Evolutionary conservation across 1,140 invertebrate species (phyloP).

Genomic region (Chironomus striatipennis): DNA sequence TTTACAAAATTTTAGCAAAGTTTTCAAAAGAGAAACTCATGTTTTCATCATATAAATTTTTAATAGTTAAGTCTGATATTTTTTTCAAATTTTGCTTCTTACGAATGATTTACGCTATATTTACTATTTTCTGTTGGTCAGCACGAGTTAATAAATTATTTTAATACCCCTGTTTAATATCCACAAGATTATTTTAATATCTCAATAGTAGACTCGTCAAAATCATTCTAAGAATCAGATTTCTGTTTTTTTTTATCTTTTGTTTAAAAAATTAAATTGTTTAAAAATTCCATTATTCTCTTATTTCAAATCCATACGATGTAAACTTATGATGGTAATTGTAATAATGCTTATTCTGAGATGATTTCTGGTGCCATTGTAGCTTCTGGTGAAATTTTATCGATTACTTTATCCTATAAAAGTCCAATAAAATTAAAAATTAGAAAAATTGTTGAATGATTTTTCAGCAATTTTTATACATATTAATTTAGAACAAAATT

Average conservation of each 20-base stretch:
- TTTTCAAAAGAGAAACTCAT: background rate
- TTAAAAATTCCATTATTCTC: background rate
- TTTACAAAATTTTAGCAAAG: background rate
- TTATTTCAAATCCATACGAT: background rate
- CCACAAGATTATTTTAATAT: background rate
- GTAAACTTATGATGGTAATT: background rate
- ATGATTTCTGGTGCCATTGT: slow-evolving; percentile 9
- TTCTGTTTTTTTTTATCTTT: background rate
- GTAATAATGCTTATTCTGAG: background rate
- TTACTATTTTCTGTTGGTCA: background rate
- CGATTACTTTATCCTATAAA: background rate
- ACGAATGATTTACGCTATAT: background rate
- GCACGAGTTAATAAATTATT: slow-evolving; percentile 7
- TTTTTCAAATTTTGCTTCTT: background rate
- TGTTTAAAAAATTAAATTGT: background rate
- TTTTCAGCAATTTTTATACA: no score
- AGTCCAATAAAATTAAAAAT: background rate
- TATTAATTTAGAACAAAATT: no score
- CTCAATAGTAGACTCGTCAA: background rate
- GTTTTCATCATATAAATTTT: background rate
- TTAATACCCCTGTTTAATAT: background rate
- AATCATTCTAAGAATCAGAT: background rate
- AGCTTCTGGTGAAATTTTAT: background rate
- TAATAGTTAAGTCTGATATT: slow-evolving; percentile 1
- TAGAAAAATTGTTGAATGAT: no score